A percentile compares a stretch with the other conserved stretches of the same genome.
These are phyloP conservation scores for Drosophila quadrilineata DNA, from an alignment of 1,140 invertebrate species.

Conservation along the genomic window DNA sequence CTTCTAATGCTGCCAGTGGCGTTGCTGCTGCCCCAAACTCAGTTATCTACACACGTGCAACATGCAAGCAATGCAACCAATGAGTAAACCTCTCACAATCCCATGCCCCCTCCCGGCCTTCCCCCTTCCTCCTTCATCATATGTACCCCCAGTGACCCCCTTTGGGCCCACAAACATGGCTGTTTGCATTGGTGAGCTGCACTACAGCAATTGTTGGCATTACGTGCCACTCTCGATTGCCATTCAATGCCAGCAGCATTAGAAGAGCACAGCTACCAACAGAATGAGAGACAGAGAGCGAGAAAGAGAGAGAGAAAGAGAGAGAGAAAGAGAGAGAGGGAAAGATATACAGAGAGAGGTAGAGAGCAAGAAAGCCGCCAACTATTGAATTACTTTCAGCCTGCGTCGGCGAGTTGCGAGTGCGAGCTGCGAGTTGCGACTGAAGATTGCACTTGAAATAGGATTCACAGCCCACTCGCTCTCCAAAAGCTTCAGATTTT, in stretches of 20 bases:
- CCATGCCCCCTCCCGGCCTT: background rate
- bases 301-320: no score
- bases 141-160: background rate
- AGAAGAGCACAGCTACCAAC: constrained; percentile 17
- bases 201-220: constrained; percentile 71
- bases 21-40: constrained; percentile 35
- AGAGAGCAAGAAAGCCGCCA: no score
- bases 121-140: background rate
- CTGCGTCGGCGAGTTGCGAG: constrained; percentile 41
- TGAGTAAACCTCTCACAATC: constrained; percentile 35
- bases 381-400: constrained; percentile 77
- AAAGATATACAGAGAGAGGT: no score
- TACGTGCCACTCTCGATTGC: constrained; percentile 78
- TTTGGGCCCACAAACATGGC: no score
- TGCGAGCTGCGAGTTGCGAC: constrained; percentile 28
- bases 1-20: no score
- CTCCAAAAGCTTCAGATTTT: constrained; percentile 77
- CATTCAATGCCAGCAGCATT: constrained; percentile 64
- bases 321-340: no score
- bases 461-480: constrained; percentile 77
- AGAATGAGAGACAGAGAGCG: constrained; percentile 16
- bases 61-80: constrained; percentile 62
- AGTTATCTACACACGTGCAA: constrained; percentile 75
- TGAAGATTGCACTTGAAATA: constrained; percentile 79
- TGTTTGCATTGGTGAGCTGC: constrained; percentile 64